These are phyloP conservation scores for honey bee (Apis mellifera) DNA, from an alignment of 1,140 invertebrate species.

Conservation along the genomic window Amel_HAv3.1 CM009931.2:21545501-21546000, in stretches of 20 bases:
- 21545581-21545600: neutral
- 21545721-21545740: neutral
- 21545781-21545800: conserved; percentile 27
- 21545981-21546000: no score
- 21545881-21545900: conserved; percentile 23
- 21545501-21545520: conserved; percentile 25
- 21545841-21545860: conserved; percentile 19
- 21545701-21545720: neutral
- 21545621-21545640: neutral
- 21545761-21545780: neutral
- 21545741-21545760: neutral
- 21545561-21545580: neutral
- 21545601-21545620: neutral
- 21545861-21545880: conserved; percentile 21
- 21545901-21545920: conserved; percentile 37
- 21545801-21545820: conserved; percentile 33
- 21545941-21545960: neutral
- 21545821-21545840: conserved; percentile 23
- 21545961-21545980: neutral
- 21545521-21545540: conserved; percentile 13
- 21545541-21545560: neutral
- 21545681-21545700: neutral
- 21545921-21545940: conserved; percentile 19
- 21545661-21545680: neutral
- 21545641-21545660: conserved; percentile 3